Evolutionary conservation across 2,888 invertebrate species (phyloP), one percentile per base, ranked within the genome.

Genomic region (Drosophila prolongata): DNA sequence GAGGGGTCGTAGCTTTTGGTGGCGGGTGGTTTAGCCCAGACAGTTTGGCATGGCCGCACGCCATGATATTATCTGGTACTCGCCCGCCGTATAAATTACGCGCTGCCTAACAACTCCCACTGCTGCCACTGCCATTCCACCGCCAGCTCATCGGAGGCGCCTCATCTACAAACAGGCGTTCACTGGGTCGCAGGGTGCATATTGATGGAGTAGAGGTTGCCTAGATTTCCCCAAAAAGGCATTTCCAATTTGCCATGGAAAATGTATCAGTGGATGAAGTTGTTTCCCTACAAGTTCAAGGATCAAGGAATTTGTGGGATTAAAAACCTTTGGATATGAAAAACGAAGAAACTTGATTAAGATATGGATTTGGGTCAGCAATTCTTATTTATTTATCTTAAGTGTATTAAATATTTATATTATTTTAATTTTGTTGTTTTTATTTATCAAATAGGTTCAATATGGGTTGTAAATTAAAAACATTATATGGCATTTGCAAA

Each of bases 41-140:
- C 87, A 76, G 84, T 80, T 78, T 74, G 68, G 76, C 76, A 79
- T 76, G 60, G 75, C 57, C 74, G 75, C 82, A 79, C 66, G 87
- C 82, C 87, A 87, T 84, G 79, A 85, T 87, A 83, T 83, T 87
- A 87, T 87, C 82, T 85, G 57, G 65, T 56, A 16, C 73, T 71
- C 40, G 57, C 67, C 52, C 61, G 71, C 42, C 71, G 78, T 74
- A 80, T 80, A 83, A 80, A 81, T 78, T 70, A 78, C 87, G 78
- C 81, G 72, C 64, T 66, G 42, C 55, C 64, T 62, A 65, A 66
- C 64, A 78, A 71, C 75, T 74, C 43, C 73, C 54, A 37, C 46
- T 8, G 30, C 35, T 11, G 10, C 35, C 35, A 10, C 47, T 11
- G 10, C 35, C 35, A 3, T 34, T 34, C 14, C 10, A 30, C 10